A percentile compares a stretch with the other conserved stretches of the same genome.
These are phyloP conservation scores for Bufo bufo DNA, from an alignment of 2,113 vertebrate genomes.

Conservation along the genomic window DNA sequence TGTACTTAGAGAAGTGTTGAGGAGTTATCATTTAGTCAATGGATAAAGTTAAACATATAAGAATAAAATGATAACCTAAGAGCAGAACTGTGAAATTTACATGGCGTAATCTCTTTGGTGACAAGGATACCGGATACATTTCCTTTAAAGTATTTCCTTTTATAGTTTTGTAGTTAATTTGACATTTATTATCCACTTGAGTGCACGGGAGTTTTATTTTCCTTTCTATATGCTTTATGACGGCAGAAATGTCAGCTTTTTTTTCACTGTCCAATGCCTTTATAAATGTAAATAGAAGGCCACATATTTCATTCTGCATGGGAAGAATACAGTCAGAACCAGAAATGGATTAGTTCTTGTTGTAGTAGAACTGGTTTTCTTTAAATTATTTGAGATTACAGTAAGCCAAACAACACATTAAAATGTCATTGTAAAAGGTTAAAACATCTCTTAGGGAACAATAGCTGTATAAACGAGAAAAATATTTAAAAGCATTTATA, in stretches of 20 bases:
- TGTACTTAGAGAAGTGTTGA: not conserved
- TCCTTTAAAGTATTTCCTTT: not conserved
- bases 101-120: not conserved
- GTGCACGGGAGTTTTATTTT: not conserved
- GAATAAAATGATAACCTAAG: not conserved
- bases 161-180: not conserved
- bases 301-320: not conserved
- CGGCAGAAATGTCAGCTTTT: not conserved
- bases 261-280: not conserved
- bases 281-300: not conserved
- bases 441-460: constrained; percentile 35
- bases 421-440: constrained; percentile 49
- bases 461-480: constrained; percentile 17
- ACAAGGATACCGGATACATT: not conserved
- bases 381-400: constrained; percentile 6
- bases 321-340: not conserved
- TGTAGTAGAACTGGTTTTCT: constrained; percentile 31
- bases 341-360: constrained; percentile 1
- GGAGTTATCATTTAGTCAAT: not conserved
- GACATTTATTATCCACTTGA: not conserved
- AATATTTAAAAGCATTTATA: constrained; percentile 40
- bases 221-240: not conserved
- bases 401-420: constrained; percentile 26
- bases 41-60: too few relatives aligned
- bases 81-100: not conserved